A percentile compares a stretch with the other conserved stretches of the same genome.
phyloP scores from a whole-genome alignment of 2,797 vertebrate species.

The Rhynchonycteris naso region DNA sequence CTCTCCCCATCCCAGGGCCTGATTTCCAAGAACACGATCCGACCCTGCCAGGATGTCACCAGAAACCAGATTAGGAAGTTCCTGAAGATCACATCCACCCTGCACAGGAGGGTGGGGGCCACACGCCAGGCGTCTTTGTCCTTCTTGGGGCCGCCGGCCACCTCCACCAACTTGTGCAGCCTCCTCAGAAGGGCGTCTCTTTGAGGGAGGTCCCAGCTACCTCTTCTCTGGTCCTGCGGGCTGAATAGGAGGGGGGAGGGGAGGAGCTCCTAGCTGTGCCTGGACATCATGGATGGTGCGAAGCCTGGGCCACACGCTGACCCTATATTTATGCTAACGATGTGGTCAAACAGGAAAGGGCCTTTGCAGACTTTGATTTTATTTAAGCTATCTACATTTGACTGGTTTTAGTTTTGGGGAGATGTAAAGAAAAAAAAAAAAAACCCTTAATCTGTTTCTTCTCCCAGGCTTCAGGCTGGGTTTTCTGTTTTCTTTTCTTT shows the following conservation, averaged over 20 bases:
- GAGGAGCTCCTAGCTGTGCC: fast-evolving
- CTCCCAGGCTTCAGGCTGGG: neutral
- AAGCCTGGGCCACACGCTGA: neutral
- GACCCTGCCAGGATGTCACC: neutral
- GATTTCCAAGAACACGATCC: slow-evolving; percentile 52
- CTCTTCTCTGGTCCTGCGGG: neutral
- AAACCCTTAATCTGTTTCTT: too few relatives aligned
- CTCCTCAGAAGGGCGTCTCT: fast-evolving
- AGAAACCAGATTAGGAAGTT: neutral
- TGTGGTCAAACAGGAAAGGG: fast-evolving
- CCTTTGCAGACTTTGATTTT: neutral
- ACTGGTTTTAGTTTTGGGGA: neutral
- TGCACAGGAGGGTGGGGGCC: neutral
- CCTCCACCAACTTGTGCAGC: neutral
- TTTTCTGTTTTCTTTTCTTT: neutral
- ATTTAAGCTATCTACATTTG: neutral
- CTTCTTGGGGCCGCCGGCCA: fast-evolving
- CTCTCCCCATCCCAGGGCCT: neutral
- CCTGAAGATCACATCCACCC: neutral
- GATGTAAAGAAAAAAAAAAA: neutral
- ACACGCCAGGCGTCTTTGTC: fast-evolving
- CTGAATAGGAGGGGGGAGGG: fast-evolving
- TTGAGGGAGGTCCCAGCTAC: fast-evolving
- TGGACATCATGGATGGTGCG: fast-evolving
- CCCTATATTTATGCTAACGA: fast-evolving